Evolutionary conservation across 2,797 vertebrate species (phyloP).

Genomic region (Urophycis tenuis): DNA sequence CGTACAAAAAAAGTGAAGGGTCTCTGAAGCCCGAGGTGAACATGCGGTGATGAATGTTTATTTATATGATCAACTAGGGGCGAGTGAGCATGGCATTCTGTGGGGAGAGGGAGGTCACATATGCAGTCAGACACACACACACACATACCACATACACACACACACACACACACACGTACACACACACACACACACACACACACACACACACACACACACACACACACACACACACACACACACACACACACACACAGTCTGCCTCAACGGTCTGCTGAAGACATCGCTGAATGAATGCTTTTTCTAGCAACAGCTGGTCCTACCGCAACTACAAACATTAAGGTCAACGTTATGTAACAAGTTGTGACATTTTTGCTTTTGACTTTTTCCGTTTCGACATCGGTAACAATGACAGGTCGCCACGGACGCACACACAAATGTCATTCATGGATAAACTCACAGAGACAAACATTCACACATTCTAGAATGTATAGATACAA

Average conservation of each 20-base stretch:
- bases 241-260: not conserved
- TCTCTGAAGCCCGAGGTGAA: constrained; percentile 42
- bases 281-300: too few relatives aligned
- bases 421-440: not conserved
- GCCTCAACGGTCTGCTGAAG: too few relatives aligned
- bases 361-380: constrained; percentile 52
- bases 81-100: constrained; percentile 49
- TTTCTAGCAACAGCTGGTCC: not conserved
- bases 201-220: not conserved
- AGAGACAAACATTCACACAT: constrained; percentile 14
- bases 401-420: not conserved
- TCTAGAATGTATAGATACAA: constrained; percentile 9
- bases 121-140: not conserved
- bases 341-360: constrained; percentile 26
- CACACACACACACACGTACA: too few relatives aligned
- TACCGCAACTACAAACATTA: constrained; percentile 28
- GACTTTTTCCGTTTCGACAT: constrained; percentile 38
- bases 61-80: constrained; percentile 32
- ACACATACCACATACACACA: not conserved
- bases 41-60: constrained; percentile 23
- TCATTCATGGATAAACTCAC: constrained; percentile 9
- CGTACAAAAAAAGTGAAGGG: constrained; percentile 42
- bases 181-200: not conserved
- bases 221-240: not conserved
- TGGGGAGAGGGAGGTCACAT: not conserved